A percentile compares a stretch with the other conserved stretches of the same genome.
phyloP scores from a whole-genome alignment of 2,113 vertebrate genomes.

The Campylomormyrus tamandua region DNA sequence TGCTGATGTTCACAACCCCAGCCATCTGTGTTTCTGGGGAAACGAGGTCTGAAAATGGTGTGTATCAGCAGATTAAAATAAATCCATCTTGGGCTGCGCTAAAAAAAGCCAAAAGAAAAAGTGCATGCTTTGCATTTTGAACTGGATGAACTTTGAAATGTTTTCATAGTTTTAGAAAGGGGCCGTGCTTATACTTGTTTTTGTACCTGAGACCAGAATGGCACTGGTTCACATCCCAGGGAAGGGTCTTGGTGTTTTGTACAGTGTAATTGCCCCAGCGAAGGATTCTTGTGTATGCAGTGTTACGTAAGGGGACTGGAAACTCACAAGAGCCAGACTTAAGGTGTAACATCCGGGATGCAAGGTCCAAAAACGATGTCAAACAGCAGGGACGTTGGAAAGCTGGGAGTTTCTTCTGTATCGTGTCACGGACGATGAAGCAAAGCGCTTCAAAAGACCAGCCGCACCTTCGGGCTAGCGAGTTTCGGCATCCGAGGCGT shows the following conservation, averaged over 20 bases:
- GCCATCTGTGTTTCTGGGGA: neutral
- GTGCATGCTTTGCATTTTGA: neutral
- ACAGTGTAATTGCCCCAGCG: neutral
- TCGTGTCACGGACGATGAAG: neutral
- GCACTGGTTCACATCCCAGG: neutral
- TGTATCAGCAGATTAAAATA: conserved; percentile 8
- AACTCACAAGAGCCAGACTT: neutral
- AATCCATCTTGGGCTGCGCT: neutral
- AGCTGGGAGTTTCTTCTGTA: neutral
- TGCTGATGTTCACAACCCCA: neutral
- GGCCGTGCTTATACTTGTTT: neutral
- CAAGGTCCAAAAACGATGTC: neutral
- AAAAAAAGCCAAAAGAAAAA: neutral
- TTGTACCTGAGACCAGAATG: neutral
- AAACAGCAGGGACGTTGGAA: neutral
- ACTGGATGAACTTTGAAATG: neutral
- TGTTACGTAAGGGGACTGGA: neutral
- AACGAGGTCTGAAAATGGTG: conserved; percentile 9
- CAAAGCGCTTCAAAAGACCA: neutral
- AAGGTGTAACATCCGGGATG: neutral
- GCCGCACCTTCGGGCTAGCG: neutral
- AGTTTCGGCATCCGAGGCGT: neutral
- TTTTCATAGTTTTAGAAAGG: neutral
- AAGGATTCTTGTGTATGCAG: neutral
- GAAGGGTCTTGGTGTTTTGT: neutral